Base-by-base conservation (phyloP, 2,888 invertebrate species). In the Crocallis elinguaria region DNA sequence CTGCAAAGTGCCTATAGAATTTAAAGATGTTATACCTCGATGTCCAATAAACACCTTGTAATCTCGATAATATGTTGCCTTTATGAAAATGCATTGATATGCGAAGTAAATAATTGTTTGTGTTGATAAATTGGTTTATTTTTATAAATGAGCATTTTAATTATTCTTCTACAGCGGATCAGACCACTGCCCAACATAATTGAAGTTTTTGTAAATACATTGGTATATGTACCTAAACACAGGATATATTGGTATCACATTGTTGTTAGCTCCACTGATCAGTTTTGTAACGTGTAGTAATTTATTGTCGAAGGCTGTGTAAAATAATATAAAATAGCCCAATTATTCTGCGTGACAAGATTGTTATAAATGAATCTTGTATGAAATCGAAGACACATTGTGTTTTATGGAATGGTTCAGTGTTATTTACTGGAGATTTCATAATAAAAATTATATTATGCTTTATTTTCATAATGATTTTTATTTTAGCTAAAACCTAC, bases 371-470 rank as follows among this genome's bases (percentile, higher is more conserved):
- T 72, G 75, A 74, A 81, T 84, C 85, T 86, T 87, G 86, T 86
- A 80, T 77, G 64, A 86, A 87, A 88, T 85, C 82, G 76, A 83
- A 80, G 75, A 86, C 84, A 82, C 83, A 68, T 72, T 79, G 80
- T 84, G 82, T 86, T 87, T 85, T 86, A 88, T 88, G 88, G 81
- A 90, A 86, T 84, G 79, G 84, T 88, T 88, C 89, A 90, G 89
- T 89, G 87, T 86, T 90, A 86, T 88, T 87, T 81, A 90, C 90
- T 90, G 90, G 84, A 87, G 79, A 81, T 89, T 90, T 89, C 90
- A 81, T 90, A 89, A 90, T 89, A 86, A 89, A 52, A 90, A 90
- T 88, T 90, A 88, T 90, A 89, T 86, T 89, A 90, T 90, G 90
- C 90, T 90, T 90, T 90, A 89, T 90, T 91, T 90, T 89, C 77